Conservation (phyloP, 1,140 invertebrate species). For the Latrodectus geometricus region DNA sequence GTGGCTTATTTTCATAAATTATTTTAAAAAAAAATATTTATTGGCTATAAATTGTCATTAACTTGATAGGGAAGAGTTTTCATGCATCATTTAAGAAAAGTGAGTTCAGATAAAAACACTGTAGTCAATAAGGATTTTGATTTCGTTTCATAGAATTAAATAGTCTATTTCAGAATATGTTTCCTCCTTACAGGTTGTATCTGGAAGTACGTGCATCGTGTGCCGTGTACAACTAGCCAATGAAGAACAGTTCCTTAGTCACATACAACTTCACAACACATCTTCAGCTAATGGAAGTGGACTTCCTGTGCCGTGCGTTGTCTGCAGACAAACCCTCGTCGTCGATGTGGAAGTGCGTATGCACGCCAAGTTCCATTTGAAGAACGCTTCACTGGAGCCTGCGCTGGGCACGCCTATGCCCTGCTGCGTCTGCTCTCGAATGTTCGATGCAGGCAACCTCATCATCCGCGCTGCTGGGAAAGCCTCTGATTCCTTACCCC, state of each 20-base stretch:
- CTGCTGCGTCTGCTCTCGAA: conserved; percentile 74
- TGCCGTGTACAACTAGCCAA: conserved; percentile 30
- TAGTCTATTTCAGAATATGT: too few relatives aligned
- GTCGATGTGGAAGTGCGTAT: conserved; percentile 90
- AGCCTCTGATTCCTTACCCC: conserved; percentile 15
- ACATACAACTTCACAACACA: conserved; percentile 76
- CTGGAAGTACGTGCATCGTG: conserved; percentile 62
- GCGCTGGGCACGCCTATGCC: conserved; percentile 70
- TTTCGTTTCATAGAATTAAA: too few relatives aligned
- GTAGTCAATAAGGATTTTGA: too few relatives aligned
- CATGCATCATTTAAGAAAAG: too few relatives aligned
- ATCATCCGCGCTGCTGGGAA: conserved; percentile 63
- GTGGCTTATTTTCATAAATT: too few relatives aligned
- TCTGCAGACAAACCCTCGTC: conserved; percentile 88
- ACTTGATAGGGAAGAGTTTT: too few relatives aligned
- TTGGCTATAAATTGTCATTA: too few relatives aligned
- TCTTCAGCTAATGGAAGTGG: conserved; percentile 50
- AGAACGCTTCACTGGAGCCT: conserved; percentile 33
- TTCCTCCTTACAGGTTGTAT: conserved; percentile 88
- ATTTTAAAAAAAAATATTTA: too few relatives aligned
- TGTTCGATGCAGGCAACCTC: conserved; percentile 69
- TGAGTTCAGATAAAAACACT: too few relatives aligned
- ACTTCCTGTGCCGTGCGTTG: conserved; percentile 84
- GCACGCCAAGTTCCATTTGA: conserved; percentile 83
- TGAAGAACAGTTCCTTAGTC: conserved; percentile 66